These are phyloP conservation scores for Istiophorus platypterus DNA, from an alignment of 2,113 vertebrate genomes.

Conservation along the genomic window DNA sequence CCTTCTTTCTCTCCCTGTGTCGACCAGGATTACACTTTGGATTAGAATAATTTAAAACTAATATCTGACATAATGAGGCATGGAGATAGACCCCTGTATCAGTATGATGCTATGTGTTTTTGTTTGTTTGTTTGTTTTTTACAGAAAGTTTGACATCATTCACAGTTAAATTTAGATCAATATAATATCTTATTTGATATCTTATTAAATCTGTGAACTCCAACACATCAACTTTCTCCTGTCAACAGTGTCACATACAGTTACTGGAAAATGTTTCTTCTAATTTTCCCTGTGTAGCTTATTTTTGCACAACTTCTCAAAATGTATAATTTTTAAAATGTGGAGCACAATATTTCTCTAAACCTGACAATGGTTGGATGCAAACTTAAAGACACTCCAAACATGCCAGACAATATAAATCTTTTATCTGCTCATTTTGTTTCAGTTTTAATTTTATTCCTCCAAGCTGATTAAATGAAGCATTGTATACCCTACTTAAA, in stretches of 20 bases:
- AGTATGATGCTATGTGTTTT: neutral
- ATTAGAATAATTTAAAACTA: constrained; percentile 18
- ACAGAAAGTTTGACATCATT: neutral
- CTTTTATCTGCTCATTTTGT: neutral
- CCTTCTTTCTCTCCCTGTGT: neutral
- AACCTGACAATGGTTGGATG: too few relatives aligned
- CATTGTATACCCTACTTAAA: neutral
- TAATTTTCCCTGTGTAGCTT: too few relatives aligned
- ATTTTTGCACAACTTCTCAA: constrained; percentile 22
- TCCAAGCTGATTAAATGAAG: neutral
- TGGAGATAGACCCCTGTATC: neutral
- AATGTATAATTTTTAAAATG: constrained; percentile 4
- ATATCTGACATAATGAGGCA: constrained; percentile 10
- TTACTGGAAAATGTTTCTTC: too few relatives aligned
- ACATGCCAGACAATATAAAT: neutral
- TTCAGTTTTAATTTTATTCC: neutral
- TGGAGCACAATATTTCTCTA: constrained; percentile 2
- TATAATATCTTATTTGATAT: too few relatives aligned
- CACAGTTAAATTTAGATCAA: neutral
- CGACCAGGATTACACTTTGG: neutral
- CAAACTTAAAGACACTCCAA: neutral
- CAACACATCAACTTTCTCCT: too few relatives aligned
- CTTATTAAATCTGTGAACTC: too few relatives aligned
- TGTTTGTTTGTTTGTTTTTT: too few relatives aligned
- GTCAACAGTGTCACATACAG: too few relatives aligned